Percentiles rank a stretch among this genome's conserved stretches.
Conservation (phyloP, 2,888 invertebrate genomes). For the Athalia rosae region DNA sequence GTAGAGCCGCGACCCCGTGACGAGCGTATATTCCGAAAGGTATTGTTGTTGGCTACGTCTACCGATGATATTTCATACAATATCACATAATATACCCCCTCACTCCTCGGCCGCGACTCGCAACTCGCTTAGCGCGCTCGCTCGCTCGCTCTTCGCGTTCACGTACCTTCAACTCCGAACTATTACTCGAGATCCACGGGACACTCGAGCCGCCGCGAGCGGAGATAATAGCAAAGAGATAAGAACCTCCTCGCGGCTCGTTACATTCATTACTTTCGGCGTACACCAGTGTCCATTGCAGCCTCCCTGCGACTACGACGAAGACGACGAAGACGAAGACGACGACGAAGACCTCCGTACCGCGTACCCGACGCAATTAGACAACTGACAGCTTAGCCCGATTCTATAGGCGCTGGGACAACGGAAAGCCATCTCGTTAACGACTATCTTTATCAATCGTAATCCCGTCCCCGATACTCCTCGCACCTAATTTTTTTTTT, state of each 20-base stretch:
- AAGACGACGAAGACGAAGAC: too few species aligned
- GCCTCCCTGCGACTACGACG: constrained; percentile 55
- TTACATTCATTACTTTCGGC: constrained; percentile 55
- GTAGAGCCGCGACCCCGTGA: constrained; percentile 50
- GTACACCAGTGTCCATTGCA: constrained; percentile 34
- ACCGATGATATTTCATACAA: constrained; percentile 51
- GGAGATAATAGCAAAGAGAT: constrained; percentile 66
- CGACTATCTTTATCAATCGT: constrained; percentile 34
- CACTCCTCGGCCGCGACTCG: too few species aligned
- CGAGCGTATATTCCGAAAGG: constrained; percentile 53
- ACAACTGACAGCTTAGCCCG: constrained; percentile 36
- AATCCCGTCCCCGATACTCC: not conserved
- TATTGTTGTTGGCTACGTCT: constrained; percentile 54
- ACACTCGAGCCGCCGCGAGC: constrained; percentile 46
- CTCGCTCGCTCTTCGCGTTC: constrained; percentile 16
- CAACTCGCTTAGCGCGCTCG: not conserved
- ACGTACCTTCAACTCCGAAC: not conserved
- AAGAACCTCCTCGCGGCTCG: constrained; percentile 57
- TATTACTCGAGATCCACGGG: constrained; percentile 14
- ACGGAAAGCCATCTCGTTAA: constrained; percentile 29
- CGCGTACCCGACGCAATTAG: constrained; percentile 40
- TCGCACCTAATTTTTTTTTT: too few species aligned
- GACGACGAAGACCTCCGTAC: not conserved
- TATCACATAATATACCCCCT: constrained; percentile 53
- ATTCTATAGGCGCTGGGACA: not conserved